Evolutionary conservation across 2,888 invertebrate species (phyloP).

Genomic region (Drosophila nigricruria): DNA sequence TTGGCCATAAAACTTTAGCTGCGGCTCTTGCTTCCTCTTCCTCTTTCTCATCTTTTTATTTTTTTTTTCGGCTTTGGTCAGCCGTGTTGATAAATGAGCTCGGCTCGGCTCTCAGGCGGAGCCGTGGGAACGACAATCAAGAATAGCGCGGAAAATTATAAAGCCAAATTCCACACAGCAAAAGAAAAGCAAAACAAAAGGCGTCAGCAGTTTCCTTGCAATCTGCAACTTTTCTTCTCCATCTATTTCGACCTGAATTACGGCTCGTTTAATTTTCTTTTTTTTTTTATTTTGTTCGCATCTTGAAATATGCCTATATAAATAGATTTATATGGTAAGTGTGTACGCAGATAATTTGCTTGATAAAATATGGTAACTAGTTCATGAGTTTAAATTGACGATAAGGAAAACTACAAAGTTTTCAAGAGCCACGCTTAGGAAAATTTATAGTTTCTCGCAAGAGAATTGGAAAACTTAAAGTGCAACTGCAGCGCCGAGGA

Average conservation of each 20-base stretch:
- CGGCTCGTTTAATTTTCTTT: not conserved
- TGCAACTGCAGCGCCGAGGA: too few relatives aligned
- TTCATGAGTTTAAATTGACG: constrained; percentile 46
- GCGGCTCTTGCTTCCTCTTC: constrained; percentile 25
- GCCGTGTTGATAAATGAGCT: constrained; percentile 74
- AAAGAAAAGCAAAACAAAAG: constrained; percentile 45
- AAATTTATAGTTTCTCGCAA: not conserved
- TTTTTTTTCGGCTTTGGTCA: constrained; percentile 61
- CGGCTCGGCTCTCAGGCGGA: constrained; percentile 6
- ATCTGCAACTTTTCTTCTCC: constrained; percentile 32
- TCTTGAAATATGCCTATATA: constrained; percentile 25
- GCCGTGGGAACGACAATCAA: constrained; percentile 61
- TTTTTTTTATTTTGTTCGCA: constrained; percentile 35
- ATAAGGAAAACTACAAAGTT: constrained; percentile 12
- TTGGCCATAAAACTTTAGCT: constrained; percentile 78
- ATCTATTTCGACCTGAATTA: constrained; percentile 32
- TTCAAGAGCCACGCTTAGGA: not conserved
- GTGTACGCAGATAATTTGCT: constrained; percentile 25
- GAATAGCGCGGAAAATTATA: constrained; percentile 77
- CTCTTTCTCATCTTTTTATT: not conserved
- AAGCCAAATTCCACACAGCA: constrained; percentile 57
- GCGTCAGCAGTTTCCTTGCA: constrained; percentile 41
- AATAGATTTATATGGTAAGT: constrained; percentile 11
- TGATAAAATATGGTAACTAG: constrained; percentile 28
- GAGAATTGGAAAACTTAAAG: not conserved